Base-by-base conservation (phyloP, 2,113 vertebrate genomes). In the Anser brachyrhynchus region DNA sequence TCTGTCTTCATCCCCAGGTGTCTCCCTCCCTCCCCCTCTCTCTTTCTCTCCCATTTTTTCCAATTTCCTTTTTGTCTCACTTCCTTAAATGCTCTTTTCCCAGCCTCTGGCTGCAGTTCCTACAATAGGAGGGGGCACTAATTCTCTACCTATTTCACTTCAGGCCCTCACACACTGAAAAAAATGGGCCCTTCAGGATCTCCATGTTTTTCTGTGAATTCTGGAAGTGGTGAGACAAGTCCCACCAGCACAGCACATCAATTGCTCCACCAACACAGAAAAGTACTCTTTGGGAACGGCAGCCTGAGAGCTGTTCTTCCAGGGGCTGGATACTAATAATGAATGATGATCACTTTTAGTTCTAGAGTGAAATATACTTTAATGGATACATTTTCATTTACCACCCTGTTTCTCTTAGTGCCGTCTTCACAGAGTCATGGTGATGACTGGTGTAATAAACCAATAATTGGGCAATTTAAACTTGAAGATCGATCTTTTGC, bases 391-490 rank as follows among this genome's bases (percentile, higher is more conserved):
- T 86, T 93, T 93, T 73, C 44, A 80, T 84, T 80, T 90, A 35
- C 54, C 19, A 70, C 26, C 13, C 76, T 72, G 41, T 82, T 94
- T 92, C 80, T 77, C 3, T 1, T 37, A 76, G 16, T 33, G n/a
- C 18, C 1, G 0, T 2, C 74, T 78, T 89, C 41, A 69, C 18
- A 28, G 49, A 74, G n/a, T 57, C 58, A 46, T 66, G 3, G 5
- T 58, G 13, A 75, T 80, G 39, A 70, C 74, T 84, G 39, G 13
- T 58, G 51, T 75, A 83, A 57, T 76, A 49, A 84, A 25, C 13
- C 31, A 64, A 54, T 86, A 93, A 88, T n/a, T 65, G 13, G n/a
- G 12, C 52, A 89, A 41, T 73, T 92, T 92, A 67, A 93, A 87
- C 44, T 46, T 43, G 25, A 86, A 11, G 64, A 26, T 33, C 10